Base-by-base conservation (phyloP, 1,140 invertebrate genomes). In the Drosophila suzukii region DNA sequence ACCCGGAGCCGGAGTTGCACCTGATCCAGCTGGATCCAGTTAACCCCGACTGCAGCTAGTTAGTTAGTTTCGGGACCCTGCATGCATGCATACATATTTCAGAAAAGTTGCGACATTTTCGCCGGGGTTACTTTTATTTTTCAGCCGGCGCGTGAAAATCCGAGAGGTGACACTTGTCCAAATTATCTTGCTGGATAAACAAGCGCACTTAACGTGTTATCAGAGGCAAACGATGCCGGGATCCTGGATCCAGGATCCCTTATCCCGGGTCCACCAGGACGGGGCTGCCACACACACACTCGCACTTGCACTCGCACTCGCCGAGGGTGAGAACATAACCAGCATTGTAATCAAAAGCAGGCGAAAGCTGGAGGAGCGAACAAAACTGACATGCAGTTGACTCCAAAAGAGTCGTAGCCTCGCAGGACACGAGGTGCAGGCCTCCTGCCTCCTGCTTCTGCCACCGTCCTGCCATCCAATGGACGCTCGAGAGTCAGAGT, bases 181-280 rank as follows among this genome's bases (percentile, higher is more conserved):
- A 88, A 88, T 88, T 88, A 88, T 88, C 83, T 88, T 83, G 83
- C 76, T 61, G 84, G 83, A 88, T 88, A 89, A 88, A 78, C 83
- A 86, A 88, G 83, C 84, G 76, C 83, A 89, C 84, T 89, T 89
- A 89, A 88, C 84, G 83, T 88, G 83, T 88, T 88, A 88, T 88
- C 83, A 88, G 68, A 58, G 76, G 80, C 76, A 78, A 85, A 75
- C 82, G 78, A 85, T 75, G 78, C 73, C 75, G 49, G 66, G 20
- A 74, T 71, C 77, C 75, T 24, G 66, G 54, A 78, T 41, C 44
- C 60, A 12, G 36, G 41, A 43, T 10, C 34, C 59, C 30, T 30
- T 17, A 46, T 46, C 68, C 75, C 24, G 67, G 54, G 59, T 47
- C 30, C 61, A 34, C 32, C 17, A 58, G 55, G 47, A 68, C n/a